These are phyloP conservation scores for Cataglyphis hispanica DNA, from an alignment of 1,140 invertebrate genomes.

Conservation along the genomic window DNA sequence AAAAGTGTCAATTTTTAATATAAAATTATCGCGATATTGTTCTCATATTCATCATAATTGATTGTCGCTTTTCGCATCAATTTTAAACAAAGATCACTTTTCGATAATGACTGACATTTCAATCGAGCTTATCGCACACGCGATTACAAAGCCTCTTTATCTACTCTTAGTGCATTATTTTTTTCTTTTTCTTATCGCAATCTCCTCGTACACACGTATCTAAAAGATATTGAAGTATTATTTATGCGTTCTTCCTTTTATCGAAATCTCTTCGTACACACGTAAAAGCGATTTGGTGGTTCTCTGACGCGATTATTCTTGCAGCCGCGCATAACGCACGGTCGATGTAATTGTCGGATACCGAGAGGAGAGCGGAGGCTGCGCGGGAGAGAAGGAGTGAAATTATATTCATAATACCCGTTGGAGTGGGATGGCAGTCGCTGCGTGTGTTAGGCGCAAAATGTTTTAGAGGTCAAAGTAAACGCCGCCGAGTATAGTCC, in stretches of 20 bases:
- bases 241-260: neutral
- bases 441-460: slow-evolving; percentile 41
- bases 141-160: neutral
- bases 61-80: neutral
- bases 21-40: neutral
- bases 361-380: neutral
- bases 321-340: slow-evolving; percentile 11
- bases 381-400: neutral
- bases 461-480: slow-evolving; percentile 69
- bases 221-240: neutral
- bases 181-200: neutral
- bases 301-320: slow-evolving; percentile 22
- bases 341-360: slow-evolving; percentile 57
- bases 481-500: slow-evolving; percentile 44
- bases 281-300: neutral
- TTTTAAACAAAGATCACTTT: neutral
- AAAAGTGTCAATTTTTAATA: neutral
- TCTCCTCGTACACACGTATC: neutral
- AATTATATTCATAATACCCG: slow-evolving; percentile 60
- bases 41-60: neutral
- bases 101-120: neutral
- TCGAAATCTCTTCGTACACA: neutral
- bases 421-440: neutral
- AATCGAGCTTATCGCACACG: neutral
- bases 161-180: neutral